phyloP scores from a whole-genome alignment of 2,888 invertebrate species.

The Acleris sparsana region DNA sequence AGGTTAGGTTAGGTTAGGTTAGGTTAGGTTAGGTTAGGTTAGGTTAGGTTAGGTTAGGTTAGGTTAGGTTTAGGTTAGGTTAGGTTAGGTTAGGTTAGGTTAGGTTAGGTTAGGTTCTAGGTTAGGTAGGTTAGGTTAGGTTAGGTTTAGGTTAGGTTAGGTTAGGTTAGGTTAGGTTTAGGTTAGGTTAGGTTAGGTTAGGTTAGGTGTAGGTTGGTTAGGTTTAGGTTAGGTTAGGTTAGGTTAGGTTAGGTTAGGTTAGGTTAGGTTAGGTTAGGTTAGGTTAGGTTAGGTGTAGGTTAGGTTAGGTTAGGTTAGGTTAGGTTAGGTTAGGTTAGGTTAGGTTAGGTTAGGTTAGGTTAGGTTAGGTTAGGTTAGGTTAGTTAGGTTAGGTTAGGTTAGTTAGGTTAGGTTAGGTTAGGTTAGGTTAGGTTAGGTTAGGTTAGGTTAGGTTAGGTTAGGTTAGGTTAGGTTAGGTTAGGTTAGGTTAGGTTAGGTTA shows the following conservation, averaged over 20 bases:
- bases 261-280: slow-evolving; percentile 36
- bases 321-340: slow-evolving; percentile 41
- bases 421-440: slow-evolving; percentile 35
- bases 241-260: slow-evolving; percentile 35
- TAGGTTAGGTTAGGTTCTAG: slow-evolving; percentile 24
- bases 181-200: too few species aligned
- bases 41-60: slow-evolving; percentile 19
- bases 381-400: slow-evolving; percentile 41
- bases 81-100: slow-evolving; percentile 30
- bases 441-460: slow-evolving; percentile 34
- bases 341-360: slow-evolving; percentile 39
- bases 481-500: slow-evolving; percentile 38
- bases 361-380: slow-evolving; percentile 40
- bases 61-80: too few species aligned
- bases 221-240: too few species aligned
- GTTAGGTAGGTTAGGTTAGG: too few species aligned
- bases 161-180: too few species aligned
- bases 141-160: too few species aligned
- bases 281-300: too few species aligned
- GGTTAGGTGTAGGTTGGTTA: slow-evolving; percentile 31
- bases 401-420: slow-evolving; percentile 37
- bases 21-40: slow-evolving; percentile 29
- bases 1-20: slow-evolving; percentile 30
- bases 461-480: slow-evolving; percentile 34
- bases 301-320: slow-evolving; percentile 38